Evolutionary conservation across 2,888 invertebrate genomes (phyloP), one percentile per base, ranked within the genome.

Genomic region (Apocheima hispidaria): DNA sequence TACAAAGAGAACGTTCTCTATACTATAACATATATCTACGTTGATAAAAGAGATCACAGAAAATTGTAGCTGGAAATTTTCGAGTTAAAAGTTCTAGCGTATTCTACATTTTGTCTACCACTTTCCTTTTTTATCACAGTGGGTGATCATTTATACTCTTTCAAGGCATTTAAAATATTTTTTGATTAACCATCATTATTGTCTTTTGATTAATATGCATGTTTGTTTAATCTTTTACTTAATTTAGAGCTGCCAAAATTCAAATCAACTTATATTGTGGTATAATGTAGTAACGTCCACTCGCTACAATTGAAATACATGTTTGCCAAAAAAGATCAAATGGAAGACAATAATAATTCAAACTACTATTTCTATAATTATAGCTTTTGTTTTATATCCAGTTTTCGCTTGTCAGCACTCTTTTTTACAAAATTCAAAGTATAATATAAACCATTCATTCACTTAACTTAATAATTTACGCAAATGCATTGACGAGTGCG

Each of bases 51-150:
- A 93, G 93, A 93, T 93, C 93, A 93, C 93, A 93, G 93, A 93
- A 92, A 93, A 93, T 92, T 92, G 93, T 93, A 93, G 93, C 93
- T 92, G 92, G 92, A 92, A 93, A 92, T 91, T 87, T 90, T 90
- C 84, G 88, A 88, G 88, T 91, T 86, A 87, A 67, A 86, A 84
- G 83, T 82, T 84, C 89, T 90, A 90, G 85, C 87, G 83, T 87
- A 85, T 79, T 83, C 84, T 86, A 68, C 60, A 83, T 75, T 68
- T 82, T 80, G 79, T 89, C 87, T 91, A 91, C 92, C 92, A 92
- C 91, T 87, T 88, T 81, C 81, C 75, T 78, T 83, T 82, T 82
- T 88, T 92, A 92, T 92, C 92, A 92, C 92, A 92, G 91, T 83
- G 87, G 90, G 86, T 81, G 75, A 77, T 78, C 80, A 72, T 72